Conservation (phyloP, 2,113 vertebrate genomes). For the Chaenogobius annularis region DNA sequence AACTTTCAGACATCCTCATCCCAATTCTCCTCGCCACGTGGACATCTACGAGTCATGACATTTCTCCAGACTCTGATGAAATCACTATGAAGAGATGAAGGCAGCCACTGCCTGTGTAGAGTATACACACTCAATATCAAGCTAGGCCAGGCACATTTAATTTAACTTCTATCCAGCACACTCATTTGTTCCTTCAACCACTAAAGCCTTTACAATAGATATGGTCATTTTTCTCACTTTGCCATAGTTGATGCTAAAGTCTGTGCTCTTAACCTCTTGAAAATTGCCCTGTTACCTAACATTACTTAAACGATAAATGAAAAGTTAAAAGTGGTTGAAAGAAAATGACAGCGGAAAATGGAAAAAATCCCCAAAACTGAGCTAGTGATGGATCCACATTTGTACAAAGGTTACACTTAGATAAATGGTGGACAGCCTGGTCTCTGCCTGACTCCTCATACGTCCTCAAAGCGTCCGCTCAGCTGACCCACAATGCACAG, state of each 20-base stretch:
- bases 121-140: constrained; percentile 60
- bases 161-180: constrained; percentile 64
- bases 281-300: not conserved
- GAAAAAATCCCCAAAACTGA: not conserved
- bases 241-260: not conserved
- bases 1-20: constrained; percentile 50
- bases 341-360: not conserved
- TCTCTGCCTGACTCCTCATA: constrained; percentile 29
- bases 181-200: constrained; percentile 34
- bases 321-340: not conserved
- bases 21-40: constrained; percentile 70
- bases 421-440: constrained; percentile 37
- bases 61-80: constrained; percentile 72
- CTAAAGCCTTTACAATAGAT: constrained; percentile 28
- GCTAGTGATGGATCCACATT: constrained; percentile 31
- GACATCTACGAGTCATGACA: constrained; percentile 74
- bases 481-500: constrained; percentile 60
- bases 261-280: not conserved
- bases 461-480: constrained; percentile 51
- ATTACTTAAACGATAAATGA: not conserved
- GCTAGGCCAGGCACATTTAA: constrained; percentile 54
- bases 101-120: constrained; percentile 55
- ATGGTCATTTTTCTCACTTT: not conserved
- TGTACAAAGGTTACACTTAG: constrained; percentile 26
- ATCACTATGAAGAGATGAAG: constrained; percentile 55